Base-by-base conservation (phyloP, 2,113 vertebrate species). In the Cebus imitator region DNA sequence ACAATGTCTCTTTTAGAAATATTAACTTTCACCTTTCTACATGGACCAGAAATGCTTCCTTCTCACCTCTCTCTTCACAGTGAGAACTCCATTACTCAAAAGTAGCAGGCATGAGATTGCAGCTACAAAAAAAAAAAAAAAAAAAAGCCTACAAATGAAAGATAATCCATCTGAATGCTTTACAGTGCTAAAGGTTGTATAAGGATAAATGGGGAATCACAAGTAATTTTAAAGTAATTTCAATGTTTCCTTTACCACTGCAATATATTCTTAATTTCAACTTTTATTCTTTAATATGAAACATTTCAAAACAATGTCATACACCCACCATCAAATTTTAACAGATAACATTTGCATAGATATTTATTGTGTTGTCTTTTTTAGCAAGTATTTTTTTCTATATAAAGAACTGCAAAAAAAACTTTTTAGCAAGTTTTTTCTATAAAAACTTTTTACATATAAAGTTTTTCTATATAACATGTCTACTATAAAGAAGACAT, bases 261-360 rank as follows among this genome's bases (percentile, higher is more conserved):
- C 72, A 95, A 57, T 27, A n/a, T 87, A 89, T 61, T 95, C 68
- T 64, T 61, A 78, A 78, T 95, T 95, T 88, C 35, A 68, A 40
- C 70, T 94, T 92, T 93, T 82, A 97, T 91, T 88, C 27, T 97
- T 93, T 88, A 86, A 81, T 95, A 35, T 81, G 45, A 94, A 94
- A 84, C 30, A 90, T 40, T 93, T 93, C 23, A 93, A 96, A 95
- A 87, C 66, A 81, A 73, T 94, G 14, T 95, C 25, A 37, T 64
- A 40, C 8, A 72, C 6, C 17, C 30, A 64, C 5, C 32, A 32
- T 45, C n/a, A 25, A 95, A 17, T 92, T 97, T 90, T 52, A 95
- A 86, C 12, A 73, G 50, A 45, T 43, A 92, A 70, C 66, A 95
- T 95, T 93, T 81, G 18, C 57, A 79, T 30, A 87, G 32, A 6